Evolutionary conservation across 2,888 invertebrate species (phyloP), one percentile per base, ranked within the genome.

Genomic region (Buathra laborator): DNA sequence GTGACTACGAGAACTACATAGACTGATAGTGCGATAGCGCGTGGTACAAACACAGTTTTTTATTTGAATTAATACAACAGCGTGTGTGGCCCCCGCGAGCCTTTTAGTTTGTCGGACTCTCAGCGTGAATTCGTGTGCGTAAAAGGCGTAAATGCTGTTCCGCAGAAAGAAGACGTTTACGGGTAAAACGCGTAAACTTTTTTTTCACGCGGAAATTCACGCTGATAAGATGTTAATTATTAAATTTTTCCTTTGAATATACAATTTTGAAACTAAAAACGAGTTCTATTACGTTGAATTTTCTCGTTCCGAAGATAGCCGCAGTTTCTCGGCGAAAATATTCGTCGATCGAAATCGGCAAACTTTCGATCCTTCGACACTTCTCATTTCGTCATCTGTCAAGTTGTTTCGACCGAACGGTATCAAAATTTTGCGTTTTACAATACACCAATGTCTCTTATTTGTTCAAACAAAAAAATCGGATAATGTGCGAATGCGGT

Each of bases 21-120:
- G 67, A 80, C 59, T 79, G 88, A 89, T 89, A 87, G 88, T 81
- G 83, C 84, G 70, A 85, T 83, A 48, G 86, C 86, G 84, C 24
- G 83, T 81, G 9, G 80, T 67, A 80, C 66, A 80, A 81, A 72
- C 32, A 24, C 56, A 81, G 80, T 74, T 78, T 56, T 89, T 91
- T 90, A 92, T 92, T 92, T 91, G 89, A 91, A 92, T 91, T 89
- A 24, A 24, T 24, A 24, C 87, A 86, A 62, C 90, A 80, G 87
- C 87, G 89, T 91, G 91, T 91, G 90, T 89, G 91, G 92, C 87
- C 91, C 78, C 59, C 51, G 75, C 78, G 77, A 81, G 88, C 12
- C 89, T 87, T 87, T 24, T 24, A 3, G 24, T 3, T 24, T 24
- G 24, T 24, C 2, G 24, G 3, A 24, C 24, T 24, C 1, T 24